These are phyloP conservation scores for Temnopleurus reevesii DNA, from an alignment of 53 echinoderm and acorn worm species.

Conservation along the genomic window DNA sequence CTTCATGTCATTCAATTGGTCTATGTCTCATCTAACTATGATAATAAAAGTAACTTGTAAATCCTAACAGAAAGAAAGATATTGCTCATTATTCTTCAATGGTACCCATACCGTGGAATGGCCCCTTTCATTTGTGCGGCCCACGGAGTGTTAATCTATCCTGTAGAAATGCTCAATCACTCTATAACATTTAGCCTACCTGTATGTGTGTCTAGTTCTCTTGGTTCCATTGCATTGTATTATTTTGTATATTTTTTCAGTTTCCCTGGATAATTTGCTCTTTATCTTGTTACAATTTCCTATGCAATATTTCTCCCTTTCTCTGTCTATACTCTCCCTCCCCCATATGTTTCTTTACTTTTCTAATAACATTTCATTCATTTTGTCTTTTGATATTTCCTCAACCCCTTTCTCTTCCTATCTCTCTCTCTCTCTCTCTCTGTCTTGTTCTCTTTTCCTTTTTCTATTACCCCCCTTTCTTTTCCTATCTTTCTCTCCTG, in stretches of 20 bases:
- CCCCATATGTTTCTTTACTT: too few species aligned
- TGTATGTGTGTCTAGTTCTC: too few species aligned
- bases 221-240: too few species aligned
- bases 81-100: too few species aligned
- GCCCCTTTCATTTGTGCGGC: neutral
- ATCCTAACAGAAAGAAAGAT: too few species aligned
- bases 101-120: too few species aligned
- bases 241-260: too few species aligned
- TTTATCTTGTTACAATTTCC: neutral
- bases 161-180: slow-evolving; percentile 6
- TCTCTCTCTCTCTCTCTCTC: neutral
- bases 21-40: too few species aligned
- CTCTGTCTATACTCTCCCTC: neutral
- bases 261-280: neutral
- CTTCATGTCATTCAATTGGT: too few species aligned
- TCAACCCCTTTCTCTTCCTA: neutral
- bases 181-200: slow-evolving; percentile 10
- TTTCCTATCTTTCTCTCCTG: neutral
- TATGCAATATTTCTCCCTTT: neutral
- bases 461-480: neutral
- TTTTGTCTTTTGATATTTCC: neutral
- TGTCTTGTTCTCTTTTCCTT: neutral
- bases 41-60: too few species aligned
- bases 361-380: neutral
- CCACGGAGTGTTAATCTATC: slow-evolving; percentile 14